These are phyloP conservation scores for Gouania willdenowi DNA, from an alignment of 2,797 vertebrate species.

Conservation along the genomic window DNA sequence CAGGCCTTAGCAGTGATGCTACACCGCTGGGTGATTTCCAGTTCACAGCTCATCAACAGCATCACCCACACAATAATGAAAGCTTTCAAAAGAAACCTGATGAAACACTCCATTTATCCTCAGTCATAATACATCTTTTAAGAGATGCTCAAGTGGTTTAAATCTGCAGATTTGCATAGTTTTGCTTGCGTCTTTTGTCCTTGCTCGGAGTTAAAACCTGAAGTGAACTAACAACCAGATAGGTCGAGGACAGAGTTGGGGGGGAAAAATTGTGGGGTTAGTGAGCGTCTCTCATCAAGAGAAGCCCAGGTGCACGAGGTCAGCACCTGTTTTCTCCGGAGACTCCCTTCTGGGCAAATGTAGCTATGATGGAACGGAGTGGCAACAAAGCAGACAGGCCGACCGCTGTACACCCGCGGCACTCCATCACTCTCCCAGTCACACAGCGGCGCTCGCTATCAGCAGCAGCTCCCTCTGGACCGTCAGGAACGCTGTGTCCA, in stretches of 20 bases:
- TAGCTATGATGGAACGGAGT: constrained; percentile 73
- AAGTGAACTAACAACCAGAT: constrained; percentile 26
- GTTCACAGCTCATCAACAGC: constrained; percentile 87
- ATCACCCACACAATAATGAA: constrained; percentile 74
- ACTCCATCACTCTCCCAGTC: constrained; percentile 75
- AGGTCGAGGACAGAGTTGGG: constrained; percentile 50
- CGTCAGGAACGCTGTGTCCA: constrained; percentile 27
- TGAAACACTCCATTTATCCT: constrained; percentile 79
- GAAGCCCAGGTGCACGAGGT: constrained; percentile 68
- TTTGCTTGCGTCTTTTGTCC: constrained; percentile 20
- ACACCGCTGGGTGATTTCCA: constrained; percentile 86
- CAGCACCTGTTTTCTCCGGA: constrained; percentile 51
- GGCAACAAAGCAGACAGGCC: constrained; percentile 70
- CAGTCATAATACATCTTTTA: constrained; percentile 80
- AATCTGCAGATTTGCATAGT: constrained; percentile 3
- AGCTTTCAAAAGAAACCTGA: constrained; percentile 36
- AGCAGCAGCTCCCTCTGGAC: constrained; percentile 39
- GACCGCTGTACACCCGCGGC: constrained; percentile 67
- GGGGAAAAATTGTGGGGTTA: constrained; percentile 21
- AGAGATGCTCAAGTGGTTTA: constrained; percentile 49
- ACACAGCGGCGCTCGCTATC: constrained; percentile 41
- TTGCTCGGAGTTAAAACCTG: constrained; percentile 23
- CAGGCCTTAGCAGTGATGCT: constrained; percentile 80
- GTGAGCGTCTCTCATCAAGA: constrained; percentile 22
- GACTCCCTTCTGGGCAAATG: constrained; percentile 65